Evolutionary conservation across 1,140 invertebrate species (phyloP).

Genomic region (Achroia grisella): DNA sequence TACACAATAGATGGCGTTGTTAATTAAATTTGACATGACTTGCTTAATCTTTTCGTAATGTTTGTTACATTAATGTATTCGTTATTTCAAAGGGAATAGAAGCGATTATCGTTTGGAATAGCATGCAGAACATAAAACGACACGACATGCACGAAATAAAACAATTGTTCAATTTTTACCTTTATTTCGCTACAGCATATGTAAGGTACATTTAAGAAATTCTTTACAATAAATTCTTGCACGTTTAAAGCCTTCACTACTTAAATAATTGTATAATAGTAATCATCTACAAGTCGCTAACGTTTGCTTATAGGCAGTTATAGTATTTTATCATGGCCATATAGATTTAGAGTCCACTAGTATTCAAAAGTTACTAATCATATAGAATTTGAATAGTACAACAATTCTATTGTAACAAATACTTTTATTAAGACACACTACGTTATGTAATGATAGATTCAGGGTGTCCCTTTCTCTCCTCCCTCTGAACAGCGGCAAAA

Average conservation of each 20-base stretch:
- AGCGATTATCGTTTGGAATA: background rate
- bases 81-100: background rate
- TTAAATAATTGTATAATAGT: conserved; percentile 26
- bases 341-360: conserved; percentile 7
- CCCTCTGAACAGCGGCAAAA: conserved; percentile 65
- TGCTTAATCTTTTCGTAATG: no score
- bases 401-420: conserved; percentile 44
- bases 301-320: conserved; percentile 55
- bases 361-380: conserved; percentile 25
- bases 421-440: conserved; percentile 46
- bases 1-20: conserved; percentile 31
- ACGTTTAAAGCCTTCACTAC: conserved; percentile 41
- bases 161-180: conserved; percentile 14
- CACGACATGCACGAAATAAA: conserved; percentile 20
- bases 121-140: conserved; percentile 1
- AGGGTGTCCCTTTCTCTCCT: conserved; percentile 62
- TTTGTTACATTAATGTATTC: no score
- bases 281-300: conserved; percentile 36
- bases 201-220: conserved; percentile 45
- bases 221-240: conserved; percentile 48
- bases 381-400: conserved; percentile 50
- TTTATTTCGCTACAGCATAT: conserved; percentile 51
- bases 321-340: conserved; percentile 19
- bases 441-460: conserved; percentile 53
- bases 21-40: background rate